These are phyloP conservation scores for Stenoptilia bipunctidactyla DNA, from an alignment of 2,888 invertebrate genomes.

Conservation along the genomic window DNA sequence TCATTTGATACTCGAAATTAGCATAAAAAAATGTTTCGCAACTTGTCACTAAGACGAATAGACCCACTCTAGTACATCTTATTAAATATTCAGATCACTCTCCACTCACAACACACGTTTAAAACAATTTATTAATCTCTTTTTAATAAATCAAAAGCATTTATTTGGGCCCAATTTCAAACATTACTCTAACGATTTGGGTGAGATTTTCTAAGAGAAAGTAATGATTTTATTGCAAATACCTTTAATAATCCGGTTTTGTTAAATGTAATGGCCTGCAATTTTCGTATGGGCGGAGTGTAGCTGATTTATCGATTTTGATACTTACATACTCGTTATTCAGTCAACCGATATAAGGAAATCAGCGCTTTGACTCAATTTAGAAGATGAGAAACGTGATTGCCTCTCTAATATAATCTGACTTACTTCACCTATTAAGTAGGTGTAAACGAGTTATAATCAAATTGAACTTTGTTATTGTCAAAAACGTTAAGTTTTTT, in stretches of 20 bases:
- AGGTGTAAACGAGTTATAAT: too few species aligned
- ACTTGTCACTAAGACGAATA: too few species aligned
- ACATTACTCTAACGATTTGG: constrained; percentile 25
- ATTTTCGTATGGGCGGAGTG: constrained; percentile 31
- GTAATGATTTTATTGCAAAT: constrained; percentile 56
- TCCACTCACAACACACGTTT: not conserved
- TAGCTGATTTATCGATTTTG: constrained; percentile 27
- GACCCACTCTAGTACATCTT: too few species aligned
- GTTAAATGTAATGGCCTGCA: constrained; percentile 29
- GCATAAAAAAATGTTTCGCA: too few species aligned
- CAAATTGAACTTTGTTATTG: too few species aligned
- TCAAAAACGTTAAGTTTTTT: too few species aligned
- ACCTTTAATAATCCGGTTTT: constrained; percentile 46
- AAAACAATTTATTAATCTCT: not conserved
- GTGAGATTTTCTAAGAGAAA: constrained; percentile 55
- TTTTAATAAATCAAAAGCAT: constrained; percentile 45
- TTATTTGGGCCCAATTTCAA: constrained; percentile 35
- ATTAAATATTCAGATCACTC: too few species aligned
- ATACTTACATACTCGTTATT: constrained; percentile 5
- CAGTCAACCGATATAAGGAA: not conserved
- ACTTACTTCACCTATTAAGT: too few species aligned
- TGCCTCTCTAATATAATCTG: too few species aligned
- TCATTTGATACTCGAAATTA: too few species aligned
- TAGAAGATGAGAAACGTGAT: too few species aligned
- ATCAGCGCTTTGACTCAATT: not conserved